A percentile compares a stretch with the other conserved stretches of the same genome.
Evolutionary conservation across 2,888 invertebrate genomes (phyloP).

Genomic region (Drosophila kambysellisi): DNA sequence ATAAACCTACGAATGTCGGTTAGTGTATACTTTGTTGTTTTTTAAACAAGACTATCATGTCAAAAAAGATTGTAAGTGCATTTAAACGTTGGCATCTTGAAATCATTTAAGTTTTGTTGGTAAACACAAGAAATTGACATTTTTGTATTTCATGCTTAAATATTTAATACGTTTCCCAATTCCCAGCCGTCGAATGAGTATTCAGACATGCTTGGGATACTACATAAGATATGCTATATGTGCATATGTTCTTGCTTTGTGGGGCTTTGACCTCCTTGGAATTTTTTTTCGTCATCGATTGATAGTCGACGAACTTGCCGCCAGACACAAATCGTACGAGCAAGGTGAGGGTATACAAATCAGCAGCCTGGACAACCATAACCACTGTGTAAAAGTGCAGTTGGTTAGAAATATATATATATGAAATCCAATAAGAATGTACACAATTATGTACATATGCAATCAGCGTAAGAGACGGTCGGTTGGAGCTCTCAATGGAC

Average conservation of each 20-base stretch:
- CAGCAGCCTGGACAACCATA: conserved; percentile 8
- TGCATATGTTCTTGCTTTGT: conserved; percentile 10
- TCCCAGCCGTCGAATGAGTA: conserved; percentile 40
- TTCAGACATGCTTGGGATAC: conserved; percentile 24
- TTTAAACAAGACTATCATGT: not conserved
- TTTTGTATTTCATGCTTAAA: conserved; percentile 57
- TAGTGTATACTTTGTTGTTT: not conserved
- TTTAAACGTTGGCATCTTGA: not conserved
- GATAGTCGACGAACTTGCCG: conserved; percentile 36
- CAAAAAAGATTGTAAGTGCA: not conserved
- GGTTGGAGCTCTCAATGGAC: conserved; percentile 1
- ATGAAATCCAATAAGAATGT: not conserved
- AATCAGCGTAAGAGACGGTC: not conserved
- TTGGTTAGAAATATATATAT: conserved; percentile 24
- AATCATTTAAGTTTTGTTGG: not conserved
- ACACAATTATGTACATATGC: not conserved
- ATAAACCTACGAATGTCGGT: not conserved
- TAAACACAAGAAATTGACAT: conserved; percentile 59
- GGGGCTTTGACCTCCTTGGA: conserved; percentile 45
- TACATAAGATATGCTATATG: not conserved
- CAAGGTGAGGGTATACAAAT: conserved; percentile 7
- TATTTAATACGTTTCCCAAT: conserved; percentile 64
- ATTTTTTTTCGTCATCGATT: conserved; percentile 11
- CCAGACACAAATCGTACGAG: conserved; percentile 35
- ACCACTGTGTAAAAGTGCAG: conserved; percentile 28